Percentiles rank a stretch among this genome's conserved stretches.
phyloP scores from a whole-genome alignment of 2,797 vertebrate genomes.

The Helicolenus hilgendorfi region DNA sequence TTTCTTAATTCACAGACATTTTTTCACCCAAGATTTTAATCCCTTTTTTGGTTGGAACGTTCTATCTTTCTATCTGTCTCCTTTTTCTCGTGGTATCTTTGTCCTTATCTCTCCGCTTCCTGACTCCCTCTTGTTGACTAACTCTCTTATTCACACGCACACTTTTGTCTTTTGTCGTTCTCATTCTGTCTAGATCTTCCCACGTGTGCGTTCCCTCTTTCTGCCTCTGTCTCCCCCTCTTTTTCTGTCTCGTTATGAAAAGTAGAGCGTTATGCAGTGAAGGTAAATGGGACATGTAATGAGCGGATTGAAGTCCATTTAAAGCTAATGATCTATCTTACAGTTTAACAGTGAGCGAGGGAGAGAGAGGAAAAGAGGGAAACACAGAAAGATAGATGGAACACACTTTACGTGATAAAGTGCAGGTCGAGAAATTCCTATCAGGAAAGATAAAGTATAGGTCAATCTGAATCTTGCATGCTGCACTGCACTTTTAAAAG shows the following conservation, averaged over 20 bases:
- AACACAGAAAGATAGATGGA: constrained; percentile 30
- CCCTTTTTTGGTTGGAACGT: background rate
- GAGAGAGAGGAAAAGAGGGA: constrained; percentile 28
- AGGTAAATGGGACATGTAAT: constrained; percentile 90
- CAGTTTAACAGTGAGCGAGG: constrained; percentile 63
- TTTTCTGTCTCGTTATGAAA: constrained; percentile 66
- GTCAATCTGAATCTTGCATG: background rate
- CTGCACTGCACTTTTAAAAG: background rate
- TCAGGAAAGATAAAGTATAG: background rate
- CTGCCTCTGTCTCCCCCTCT: background rate
- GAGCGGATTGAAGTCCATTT: constrained; percentile 83
- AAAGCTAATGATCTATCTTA: constrained; percentile 85
- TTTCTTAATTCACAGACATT: constrained; percentile 13
- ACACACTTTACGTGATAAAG: background rate
- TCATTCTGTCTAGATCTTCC: constrained; percentile 22
- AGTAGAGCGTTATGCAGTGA: constrained; percentile 76
- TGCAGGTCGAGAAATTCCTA: constrained; percentile 12
- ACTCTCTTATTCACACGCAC: background rate
- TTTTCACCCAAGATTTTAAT: constrained; percentile 9
- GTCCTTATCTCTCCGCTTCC: constrained; percentile 8
- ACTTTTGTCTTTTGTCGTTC: constrained; percentile 9
- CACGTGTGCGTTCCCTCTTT: background rate
- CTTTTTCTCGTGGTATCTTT: background rate
- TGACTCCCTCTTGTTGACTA: background rate
- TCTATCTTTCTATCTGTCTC: background rate